Evolutionary conservation across 2,113 vertebrate genomes (phyloP).

Genomic region (Coryphaenoides rupestris): DNA sequence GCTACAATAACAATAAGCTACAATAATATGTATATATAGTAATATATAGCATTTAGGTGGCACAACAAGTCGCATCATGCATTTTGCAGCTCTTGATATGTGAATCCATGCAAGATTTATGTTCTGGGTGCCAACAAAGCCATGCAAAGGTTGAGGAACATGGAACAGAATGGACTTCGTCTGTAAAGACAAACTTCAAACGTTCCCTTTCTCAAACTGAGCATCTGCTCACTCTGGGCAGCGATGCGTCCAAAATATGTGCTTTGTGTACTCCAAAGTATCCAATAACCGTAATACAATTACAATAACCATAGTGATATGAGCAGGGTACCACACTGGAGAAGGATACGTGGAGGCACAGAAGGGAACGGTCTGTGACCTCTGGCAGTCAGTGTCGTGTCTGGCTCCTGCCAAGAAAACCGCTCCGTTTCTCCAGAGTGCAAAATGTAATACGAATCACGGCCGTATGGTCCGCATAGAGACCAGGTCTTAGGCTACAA

Average conservation of each 20-base stretch:
- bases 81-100: constrained; percentile 36
- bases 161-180: constrained; percentile 30
- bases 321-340: constrained; percentile 11
- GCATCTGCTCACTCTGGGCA: no score
- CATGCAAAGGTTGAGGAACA: constrained; percentile 65
- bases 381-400: constrained; percentile 1
- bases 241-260: no score
- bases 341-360: not conserved
- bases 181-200: constrained; percentile 65
- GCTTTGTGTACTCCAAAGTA: no score
- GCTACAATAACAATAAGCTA: not conserved
- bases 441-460: not conserved
- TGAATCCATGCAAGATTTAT: constrained; percentile 68
- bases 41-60: not conserved
- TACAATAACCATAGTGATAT: not conserved
- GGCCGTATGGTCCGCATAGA: no score
- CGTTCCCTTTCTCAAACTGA: not conserved
- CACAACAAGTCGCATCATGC: constrained; percentile 33
- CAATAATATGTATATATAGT: not conserved
- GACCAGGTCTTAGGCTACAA: no score
- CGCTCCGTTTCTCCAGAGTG: constrained; percentile 19
- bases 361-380: constrained; percentile 8
- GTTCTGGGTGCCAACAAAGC: constrained; percentile 32
- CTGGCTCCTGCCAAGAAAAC: constrained; percentile 11
- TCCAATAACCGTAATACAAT: not conserved